Evolutionary conservation across 2,797 vertebrate species (phyloP).

Genomic region (Acanthurus leucopareius): DNA sequence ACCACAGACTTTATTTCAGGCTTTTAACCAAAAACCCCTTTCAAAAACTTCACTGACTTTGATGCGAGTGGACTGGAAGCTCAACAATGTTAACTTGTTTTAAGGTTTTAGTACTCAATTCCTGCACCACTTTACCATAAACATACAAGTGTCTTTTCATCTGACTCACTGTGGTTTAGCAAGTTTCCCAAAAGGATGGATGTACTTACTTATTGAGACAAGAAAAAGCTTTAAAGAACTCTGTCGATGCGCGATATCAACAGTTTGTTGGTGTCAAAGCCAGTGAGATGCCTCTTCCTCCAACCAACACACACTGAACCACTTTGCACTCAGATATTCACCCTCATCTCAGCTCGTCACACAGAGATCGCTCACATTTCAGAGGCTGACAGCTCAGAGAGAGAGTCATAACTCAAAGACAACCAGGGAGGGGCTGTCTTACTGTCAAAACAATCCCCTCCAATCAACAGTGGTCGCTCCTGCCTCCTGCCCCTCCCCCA

Average conservation of each 20-base stretch:
- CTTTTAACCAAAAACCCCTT: no score
- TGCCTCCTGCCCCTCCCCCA: slow-evolving; percentile 50
- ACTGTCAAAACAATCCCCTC: slow-evolving; percentile 70
- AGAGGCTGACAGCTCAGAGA: slow-evolving; percentile 34
- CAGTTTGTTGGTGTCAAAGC: slow-evolving; percentile 24
- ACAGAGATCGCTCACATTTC: slow-evolving; percentile 48
- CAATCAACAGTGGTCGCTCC: slow-evolving; percentile 49
- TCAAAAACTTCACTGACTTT: no score
- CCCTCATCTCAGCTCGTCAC: slow-evolving; percentile 47
- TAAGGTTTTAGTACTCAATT: no score
- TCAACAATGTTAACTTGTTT: no score
- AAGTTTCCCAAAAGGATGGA: not conserved
- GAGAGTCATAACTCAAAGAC: slow-evolving; percentile 34
- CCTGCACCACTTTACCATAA: no score
- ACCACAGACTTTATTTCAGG: no score
- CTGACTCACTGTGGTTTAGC: no score
- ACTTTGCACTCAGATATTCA: slow-evolving; percentile 29
- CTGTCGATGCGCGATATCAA: not conserved
- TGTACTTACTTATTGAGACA: not conserved
- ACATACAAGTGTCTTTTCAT: no score
- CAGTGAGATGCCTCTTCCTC: slow-evolving; percentile 32
- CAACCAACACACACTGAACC: slow-evolving; percentile 27
- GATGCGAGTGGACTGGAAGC: no score
- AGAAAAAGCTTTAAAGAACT: not conserved
- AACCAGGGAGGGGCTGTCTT: slow-evolving; percentile 64